phyloP scores from a whole-genome alignment of 1,140 invertebrate genomes.

The Zaprionus ornatus region DNA sequence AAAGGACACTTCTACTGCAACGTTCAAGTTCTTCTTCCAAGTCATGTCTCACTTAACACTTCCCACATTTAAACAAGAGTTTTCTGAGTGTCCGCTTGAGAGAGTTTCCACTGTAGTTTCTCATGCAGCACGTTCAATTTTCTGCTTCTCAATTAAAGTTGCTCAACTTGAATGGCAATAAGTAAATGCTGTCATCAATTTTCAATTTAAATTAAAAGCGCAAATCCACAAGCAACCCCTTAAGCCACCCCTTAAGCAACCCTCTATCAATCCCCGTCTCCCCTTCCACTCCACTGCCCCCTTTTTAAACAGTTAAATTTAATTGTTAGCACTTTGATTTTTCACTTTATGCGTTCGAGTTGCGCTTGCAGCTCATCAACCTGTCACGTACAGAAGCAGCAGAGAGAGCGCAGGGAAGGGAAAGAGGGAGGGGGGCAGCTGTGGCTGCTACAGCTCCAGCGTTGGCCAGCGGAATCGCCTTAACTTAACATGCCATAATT shows the following conservation, averaged over 20 bases:
- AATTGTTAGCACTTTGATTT: slow-evolving; percentile 48
- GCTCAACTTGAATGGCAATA: not conserved
- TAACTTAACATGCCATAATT: slow-evolving; percentile 69
- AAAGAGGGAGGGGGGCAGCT: too few species aligned
- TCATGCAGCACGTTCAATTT: not conserved
- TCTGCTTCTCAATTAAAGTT: not conserved
- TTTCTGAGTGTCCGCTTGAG: too few species aligned
- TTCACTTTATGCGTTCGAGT: slow-evolving; percentile 17
- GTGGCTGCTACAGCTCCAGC: not conserved
- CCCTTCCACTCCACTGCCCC: not conserved
- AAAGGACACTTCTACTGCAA: too few species aligned
- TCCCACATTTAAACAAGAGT: too few species aligned
- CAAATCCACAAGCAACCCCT: not conserved
- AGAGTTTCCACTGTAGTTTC: not conserved
- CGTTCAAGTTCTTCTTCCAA: too few species aligned
- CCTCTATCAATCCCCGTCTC: not conserved
- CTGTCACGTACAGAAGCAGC: slow-evolving; percentile 37
- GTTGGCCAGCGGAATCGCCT: slow-evolving; percentile 46
- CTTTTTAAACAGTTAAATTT: slow-evolving; percentile 31
- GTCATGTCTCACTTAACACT: too few species aligned
- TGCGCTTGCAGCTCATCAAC: slow-evolving; percentile 25
- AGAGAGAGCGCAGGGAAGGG: not conserved
- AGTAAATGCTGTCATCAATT: not conserved
- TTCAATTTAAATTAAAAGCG: not conserved
- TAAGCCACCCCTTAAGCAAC: not conserved